Evolutionary conservation across 2,888 invertebrate genomes (phyloP).

Genomic region (Tipula confusa): DNA sequence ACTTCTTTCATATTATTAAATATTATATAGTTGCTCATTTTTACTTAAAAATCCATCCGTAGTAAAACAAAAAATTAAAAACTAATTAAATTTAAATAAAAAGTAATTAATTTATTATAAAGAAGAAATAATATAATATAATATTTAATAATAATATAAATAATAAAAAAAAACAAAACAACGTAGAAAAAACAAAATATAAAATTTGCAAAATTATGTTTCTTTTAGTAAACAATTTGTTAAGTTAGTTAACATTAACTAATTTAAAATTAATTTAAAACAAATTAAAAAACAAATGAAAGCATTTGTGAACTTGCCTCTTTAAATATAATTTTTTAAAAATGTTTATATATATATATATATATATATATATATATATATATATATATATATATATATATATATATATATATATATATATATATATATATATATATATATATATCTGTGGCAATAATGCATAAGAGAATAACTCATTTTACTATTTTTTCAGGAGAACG

Average conservation of each 20-base stretch:
- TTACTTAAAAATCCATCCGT: slow-evolving; percentile 31
- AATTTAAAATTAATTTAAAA: background rate
- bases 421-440: no score
- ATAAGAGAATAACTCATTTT: background rate
- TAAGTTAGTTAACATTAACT: background rate
- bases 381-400: no score
- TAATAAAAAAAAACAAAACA: background rate
- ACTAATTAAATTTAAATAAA: slow-evolving; percentile 25
- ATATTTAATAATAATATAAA: no score
- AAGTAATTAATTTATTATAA: slow-evolving; percentile 28
- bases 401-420: no score
- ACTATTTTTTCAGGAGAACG: no score
- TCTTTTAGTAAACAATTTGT: slow-evolving; percentile 4
- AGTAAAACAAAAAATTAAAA: slow-evolving; percentile 21
- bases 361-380: no score
- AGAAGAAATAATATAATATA: no score
- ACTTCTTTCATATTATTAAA: background rate
- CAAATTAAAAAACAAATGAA: background rate
- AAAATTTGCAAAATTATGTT: slow-evolving; percentile 26
- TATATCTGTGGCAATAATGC: background rate
- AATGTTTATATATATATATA: background rate
- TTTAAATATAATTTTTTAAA: background rate
- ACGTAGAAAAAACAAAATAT: slow-evolving; percentile 28
- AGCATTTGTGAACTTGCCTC: background rate
- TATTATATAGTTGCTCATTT: slow-evolving; percentile 31